These are phyloP conservation scores for Drosophila burlai DNA, from an alignment of 1,140 invertebrate species.

Conservation along the genomic window DNA sequence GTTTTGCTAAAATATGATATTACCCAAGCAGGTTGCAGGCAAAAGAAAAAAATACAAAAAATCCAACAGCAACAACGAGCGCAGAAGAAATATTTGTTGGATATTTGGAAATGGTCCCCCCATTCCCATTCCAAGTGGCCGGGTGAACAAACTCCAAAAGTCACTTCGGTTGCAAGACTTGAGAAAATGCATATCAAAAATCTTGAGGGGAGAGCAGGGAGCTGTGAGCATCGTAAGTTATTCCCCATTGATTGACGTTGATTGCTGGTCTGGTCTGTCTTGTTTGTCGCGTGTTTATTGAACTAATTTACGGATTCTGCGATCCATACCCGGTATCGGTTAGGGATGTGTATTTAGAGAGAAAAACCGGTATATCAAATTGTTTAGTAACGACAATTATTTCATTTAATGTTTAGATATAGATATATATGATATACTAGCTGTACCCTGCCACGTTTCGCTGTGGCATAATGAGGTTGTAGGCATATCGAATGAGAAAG, in stretches of 20 bases:
- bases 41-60: background rate
- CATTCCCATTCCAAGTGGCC: conserved; percentile 49
- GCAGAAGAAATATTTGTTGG: conserved; percentile 42
- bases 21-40: conserved; percentile 75
- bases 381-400: background rate
- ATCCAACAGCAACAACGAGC: conserved; percentile 2
- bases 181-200: conserved; percentile 46
- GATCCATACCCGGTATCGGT: background rate
- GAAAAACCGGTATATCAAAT: background rate
- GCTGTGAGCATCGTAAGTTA: conserved; percentile 41
- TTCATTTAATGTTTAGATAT: background rate
- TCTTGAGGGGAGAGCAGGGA: background rate
- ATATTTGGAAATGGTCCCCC: conserved; percentile 63
- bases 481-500: no score
- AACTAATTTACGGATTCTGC: conserved; percentile 51
- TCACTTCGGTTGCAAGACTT: conserved; percentile 37
- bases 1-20: conserved; percentile 81
- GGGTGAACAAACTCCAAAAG: conserved; percentile 64
- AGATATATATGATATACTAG: background rate
- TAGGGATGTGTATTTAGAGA: background rate
- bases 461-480: no score
- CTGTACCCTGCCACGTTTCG: no score
- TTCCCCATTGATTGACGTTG: conserved; percentile 66
- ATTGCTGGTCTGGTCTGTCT: conserved; percentile 42
- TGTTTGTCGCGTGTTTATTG: conserved; percentile 53